phyloP scores from a whole-genome alignment of 1,140 invertebrate species.

The Saccostrea glomerata region DNA sequence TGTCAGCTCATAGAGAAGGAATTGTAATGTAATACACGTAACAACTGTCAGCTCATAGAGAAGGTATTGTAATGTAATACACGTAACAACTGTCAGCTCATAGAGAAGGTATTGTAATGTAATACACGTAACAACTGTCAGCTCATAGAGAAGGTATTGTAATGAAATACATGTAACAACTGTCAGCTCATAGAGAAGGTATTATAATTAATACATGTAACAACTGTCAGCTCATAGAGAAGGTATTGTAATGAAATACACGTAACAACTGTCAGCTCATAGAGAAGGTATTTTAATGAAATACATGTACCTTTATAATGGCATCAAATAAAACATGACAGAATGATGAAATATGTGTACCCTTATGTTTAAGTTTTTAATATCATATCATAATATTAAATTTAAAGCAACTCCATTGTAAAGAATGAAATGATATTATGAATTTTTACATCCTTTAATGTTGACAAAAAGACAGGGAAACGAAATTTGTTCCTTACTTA shows the following conservation, averaged over 20 bases:
- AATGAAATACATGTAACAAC: too few species aligned
- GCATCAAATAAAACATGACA: too few species aligned
- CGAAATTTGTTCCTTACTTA: too few species aligned
- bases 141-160: slow-evolving; percentile 24
- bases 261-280: background rate
- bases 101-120: slow-evolving; percentile 3
- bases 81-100: background rate
- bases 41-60: slow-evolving; percentile 21
- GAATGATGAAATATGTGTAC: too few species aligned
- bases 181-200: slow-evolving; percentile 32
- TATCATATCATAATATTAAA: too few species aligned
- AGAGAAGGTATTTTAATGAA: slow-evolving; percentile 1
- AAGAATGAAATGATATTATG: too few species aligned
- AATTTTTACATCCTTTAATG: too few species aligned
- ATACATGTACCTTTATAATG: too few species aligned
- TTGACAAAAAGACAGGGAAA: too few species aligned
- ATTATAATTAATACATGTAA: background rate
- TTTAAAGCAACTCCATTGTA: too few species aligned
- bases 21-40: background rate
- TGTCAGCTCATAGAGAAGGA: slow-evolving; percentile 27
- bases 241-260: background rate
- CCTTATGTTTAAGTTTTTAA: too few species aligned
- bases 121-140: too few species aligned
- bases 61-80: background rate
- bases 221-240: slow-evolving; percentile 26